Evolutionary conservation across 23 tunicate genomes (phyloP), one percentile per base, ranked within the genome.

Genomic region (Ciona savignyi): DNA sequence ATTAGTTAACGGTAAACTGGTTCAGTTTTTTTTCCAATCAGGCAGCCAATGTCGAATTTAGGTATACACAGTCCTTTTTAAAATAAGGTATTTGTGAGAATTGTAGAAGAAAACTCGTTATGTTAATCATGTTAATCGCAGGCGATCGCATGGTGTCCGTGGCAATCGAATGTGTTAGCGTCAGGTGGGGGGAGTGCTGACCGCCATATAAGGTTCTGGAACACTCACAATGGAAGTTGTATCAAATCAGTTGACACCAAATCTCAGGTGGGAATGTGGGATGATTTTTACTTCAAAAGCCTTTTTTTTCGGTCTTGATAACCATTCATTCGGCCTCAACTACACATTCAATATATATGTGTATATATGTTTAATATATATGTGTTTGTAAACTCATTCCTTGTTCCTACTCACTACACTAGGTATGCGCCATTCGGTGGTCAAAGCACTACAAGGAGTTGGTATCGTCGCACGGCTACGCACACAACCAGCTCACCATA

Each of bases 91-190:
- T n/a, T n/a, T n/a, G n/a, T n/a, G n/a, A n/a, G n/a, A n/a, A n/a
- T n/a, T n/a, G n/a, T n/a, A n/a, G n/a, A n/a, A n/a, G n/a, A n/a
- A n/a, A n/a, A n/a, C n/a, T n/a, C n/a, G n/a, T n/a, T n/a, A n/a
- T n/a, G n/a, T n/a, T n/a, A n/a, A n/a, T n/a, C n/a, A n/a, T n/a
- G n/a, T 15, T 42, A 42, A 42, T 42, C 11, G 23, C 76, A 91
- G 97, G 97, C 97, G 20, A 42, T 91, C 3, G 91, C 86, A 3
- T 91, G 97, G 97, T 85, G 91, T 35, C 97, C 97, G 20, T 84
- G 97, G 91, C 91, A 91, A 42, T 1, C 77, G n/a, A 76, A 85
- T 35, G 33, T 85, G 49, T 70, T 91, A 4, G 97, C 90, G 4
- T 70, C 88, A 61, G 97, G 97, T 4, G 97, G 97, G 23, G 97